Base-by-base conservation (phyloP, 23 tunicate genomes). In the Clavelina lepadiformis region DNA sequence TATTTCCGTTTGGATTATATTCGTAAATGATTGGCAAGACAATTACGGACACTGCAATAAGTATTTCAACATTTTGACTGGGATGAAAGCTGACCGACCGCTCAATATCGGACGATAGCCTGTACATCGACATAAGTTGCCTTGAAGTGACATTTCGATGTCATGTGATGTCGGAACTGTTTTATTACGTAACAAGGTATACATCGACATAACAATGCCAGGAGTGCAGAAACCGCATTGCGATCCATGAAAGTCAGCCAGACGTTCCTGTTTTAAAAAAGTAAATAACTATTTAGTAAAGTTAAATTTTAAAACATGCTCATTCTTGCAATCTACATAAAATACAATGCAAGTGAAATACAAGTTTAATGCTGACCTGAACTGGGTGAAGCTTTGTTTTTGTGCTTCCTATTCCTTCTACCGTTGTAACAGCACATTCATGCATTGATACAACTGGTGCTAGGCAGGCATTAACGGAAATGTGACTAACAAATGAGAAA, bases 221-320 rank as follows among this genome's bases (percentile, higher is more conserved):
- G 99, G 99, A 1, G 95, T 86, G 74, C 99, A 94, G 50, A 80
- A 86, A 19, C 99, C 99, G 46, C 99, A 94, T 58, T 86, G 95
- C 1, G 96, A 80, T 64, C 99, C 99, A 35, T 94, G 95, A 58
- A 57, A 73, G 31, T 80, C 66, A 21, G 88, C 83, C 58, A 94
- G 51, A 7, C 89, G 73, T 41, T 89, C 82, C 92, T 83, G 0
- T 38, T n/a, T n/a, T n/a, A n/a, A n/a, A n/a, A n/a, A 0, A 56
- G 55, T 52, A 56, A 52, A 52, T 13, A 13, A 11, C 15, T 15
- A 41, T 11, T 11, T 11, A 41, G 15, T 41, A 41, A 11, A 15
- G 11, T 41, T 41, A 41, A 41, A 41, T 15, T 11, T 41, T 41
- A 41, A n/a, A n/a, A n/a, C n/a, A n/a, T n/a, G n/a, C n/a, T n/a